Evolutionary conservation across 37 sponge, comb jelly and placozoan species (phyloP), one percentile per base, ranked within the genome.

Genomic region (Chondrilla cf. caribensis): DNA sequence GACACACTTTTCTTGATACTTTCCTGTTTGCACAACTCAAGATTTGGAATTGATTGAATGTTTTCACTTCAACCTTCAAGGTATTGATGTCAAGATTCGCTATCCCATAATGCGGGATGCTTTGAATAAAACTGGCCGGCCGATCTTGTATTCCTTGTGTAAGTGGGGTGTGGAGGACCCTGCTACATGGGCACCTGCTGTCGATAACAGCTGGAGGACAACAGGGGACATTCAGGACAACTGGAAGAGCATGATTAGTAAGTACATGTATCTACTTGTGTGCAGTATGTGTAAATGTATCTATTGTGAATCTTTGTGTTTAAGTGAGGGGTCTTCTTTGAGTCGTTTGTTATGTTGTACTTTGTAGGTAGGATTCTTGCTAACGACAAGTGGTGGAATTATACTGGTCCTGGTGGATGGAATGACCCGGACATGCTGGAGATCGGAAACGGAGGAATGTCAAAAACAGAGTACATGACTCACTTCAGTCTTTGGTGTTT

Each of bases 351-450:
- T 11, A 55, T 55, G 17, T 55, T 19, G n/a, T n/a, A n/a, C n/a
- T n/a, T n/a, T 78, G 3, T 51, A 57, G 60, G 38, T 37, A 28
- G 84, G 44, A 94, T 90, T 38, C 86, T 85, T 58, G 31, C 32
- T 38, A 94, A 90, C 54, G 83, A 94, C 36, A 21, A 58, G 36
- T 87, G 85, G 89, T 84, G 81, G 66, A 33, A 55, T 0, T 85
- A 85, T 68, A 89, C 95, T 37, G 89, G 73, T 0, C 95, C 95
- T 38, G 91, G 91, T 19, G 91, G 91, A 1, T 94, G 95, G 95
- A 94, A 94, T 70, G 95, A 94, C 75, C 90, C 89, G 0, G 95
- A 88, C 79, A 94, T 94, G 95, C 64, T 94, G 84, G 89, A 94
- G 77, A 70, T 94, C 32, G 94, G 94, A 11, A 94, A 94, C 83